Evolutionary conservation across 2,888 invertebrate genomes (phyloP), one percentile per base, ranked within the genome.

Genomic region (Coenonympha glycerion): DNA sequence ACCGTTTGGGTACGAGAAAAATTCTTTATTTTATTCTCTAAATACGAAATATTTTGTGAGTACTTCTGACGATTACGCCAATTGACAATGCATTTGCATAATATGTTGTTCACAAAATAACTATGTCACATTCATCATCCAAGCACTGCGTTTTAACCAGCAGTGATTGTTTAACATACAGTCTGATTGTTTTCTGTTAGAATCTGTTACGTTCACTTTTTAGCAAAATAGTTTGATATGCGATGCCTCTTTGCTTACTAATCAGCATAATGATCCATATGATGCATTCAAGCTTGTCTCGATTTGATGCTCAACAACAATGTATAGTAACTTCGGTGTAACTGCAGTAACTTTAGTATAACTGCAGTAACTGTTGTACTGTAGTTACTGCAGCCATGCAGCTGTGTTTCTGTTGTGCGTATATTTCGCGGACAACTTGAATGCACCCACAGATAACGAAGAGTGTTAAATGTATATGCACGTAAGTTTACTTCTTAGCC

Each of bases 401-500:
- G n/a, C n/a, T n/a, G n/a, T n/a, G n/a, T n/a, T n/a, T n/a, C n/a
- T n/a, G n/a, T n/a, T n/a, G n/a, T n/a, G n/a, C n/a, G n/a, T n/a
- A n/a, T n/a, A n/a, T n/a, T n/a, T n/a, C n/a, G n/a, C n/a, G n/a
- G n/a, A n/a, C n/a, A n/a, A n/a, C n/a, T n/a, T n/a, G n/a, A n/a
- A n/a, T n/a, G n/a, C 45, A 39, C 50, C 28, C 39, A 16, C 45
- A 45, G 26, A 31, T 44, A 33, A 44, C 45, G 34, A 26, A 42
- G 22, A 49, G 41, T 41, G 36, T 41, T 36, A 42, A 51, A 28
- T 51, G 41, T 50, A 61, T 61, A 65, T 68, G 71, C 72, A 75
- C 73, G 73, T 74, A 70, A 74, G 71, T 72, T 62, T 69, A 67
- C 68, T 69, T 60, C 59, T 65, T 69, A 66, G 57, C 59, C 56